Evolutionary conservation across 1,140 invertebrate genomes (phyloP), one percentile per base, ranked within the genome.

Genomic region (Panagrolaimus sp.): DNA sequence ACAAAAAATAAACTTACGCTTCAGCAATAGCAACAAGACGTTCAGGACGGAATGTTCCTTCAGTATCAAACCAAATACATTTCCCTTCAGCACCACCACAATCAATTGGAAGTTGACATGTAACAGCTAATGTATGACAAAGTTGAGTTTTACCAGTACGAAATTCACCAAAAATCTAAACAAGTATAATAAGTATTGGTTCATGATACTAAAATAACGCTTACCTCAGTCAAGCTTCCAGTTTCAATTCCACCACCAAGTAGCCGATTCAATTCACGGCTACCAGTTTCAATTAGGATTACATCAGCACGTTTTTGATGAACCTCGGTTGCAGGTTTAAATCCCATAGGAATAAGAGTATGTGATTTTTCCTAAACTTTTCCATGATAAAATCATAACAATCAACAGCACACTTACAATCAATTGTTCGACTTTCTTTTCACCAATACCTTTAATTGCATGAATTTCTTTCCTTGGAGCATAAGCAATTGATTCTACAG

Each of bases 81-180:
- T 96, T 98, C 10, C 96, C 96, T 87, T 98, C 96, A 10, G 93
- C 95, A n/a, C 96, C 96, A 68, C 91, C 91, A 85, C 91, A 90
- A 76, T 96, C 93, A 74, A 97, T 90, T 0, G 96, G 94, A 66
- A 98, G 84, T 87, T 96, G 96, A 84, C 96, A 98, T 48, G 95
- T 98, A 0, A 98, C 96, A 70, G 96, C 95, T 28, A 99, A 84
- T 1, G 93, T 96, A 79, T 98, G 96, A 84, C 94, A 98, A 0
- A 98, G 78, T 79, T 99, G 96, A 17, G 94, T 95, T 86, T 99
- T 99, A 63, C 96, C 96, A 14, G 94, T 96, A 72, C 96, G 86
- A 84, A 98, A 98, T 85, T 99, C 96, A 0, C 96, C 96, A 87
- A 98, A 98, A 75, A 98, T 7, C 32, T 38, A 38, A 7, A 38